A percentile compares a stretch with the other conserved stretches of the same genome.
Conservation (phyloP, 1,140 invertebrate species). For the Coenobita brevimanus region DNA sequence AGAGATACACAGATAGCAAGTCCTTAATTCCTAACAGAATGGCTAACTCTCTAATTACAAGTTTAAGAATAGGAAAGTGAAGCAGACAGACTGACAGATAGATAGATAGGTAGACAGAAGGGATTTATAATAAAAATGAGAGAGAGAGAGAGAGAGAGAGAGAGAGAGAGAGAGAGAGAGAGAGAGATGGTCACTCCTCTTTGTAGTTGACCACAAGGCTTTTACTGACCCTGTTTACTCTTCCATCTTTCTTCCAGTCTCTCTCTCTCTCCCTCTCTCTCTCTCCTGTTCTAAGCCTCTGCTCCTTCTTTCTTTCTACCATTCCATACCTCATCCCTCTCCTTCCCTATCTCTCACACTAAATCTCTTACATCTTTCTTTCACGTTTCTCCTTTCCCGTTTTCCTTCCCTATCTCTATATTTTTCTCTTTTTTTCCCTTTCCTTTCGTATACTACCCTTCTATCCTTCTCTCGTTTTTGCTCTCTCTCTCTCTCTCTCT, state of each 20-base stretch:
- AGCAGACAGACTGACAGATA: too few relatives aligned
- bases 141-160: not conserved
- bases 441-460: not conserved
- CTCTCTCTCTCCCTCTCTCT: constrained; percentile 47
- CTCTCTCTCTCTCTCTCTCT: not conserved
- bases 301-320: constrained; percentile 25
- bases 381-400: not conserved
- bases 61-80: too few relatives aligned
- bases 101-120: not conserved
- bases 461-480: too few relatives aligned
- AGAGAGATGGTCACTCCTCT: not conserved
- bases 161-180: not conserved
- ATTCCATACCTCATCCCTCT: not conserved
- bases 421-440: not conserved
- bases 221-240: too few relatives aligned
- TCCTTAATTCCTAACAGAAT: too few relatives aligned
- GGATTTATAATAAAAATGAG: not conserved
- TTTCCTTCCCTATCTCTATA: not conserved
- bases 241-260: constrained; percentile 5
- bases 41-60: too few relatives aligned
- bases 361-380: not conserved
- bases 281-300: constrained; percentile 27
- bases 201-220: too few relatives aligned
- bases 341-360: not conserved
- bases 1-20: too few relatives aligned